Evolutionary conservation across 2,113 vertebrate genomes (phyloP).

Genomic region (Chrysochloris asiatica): DNA sequence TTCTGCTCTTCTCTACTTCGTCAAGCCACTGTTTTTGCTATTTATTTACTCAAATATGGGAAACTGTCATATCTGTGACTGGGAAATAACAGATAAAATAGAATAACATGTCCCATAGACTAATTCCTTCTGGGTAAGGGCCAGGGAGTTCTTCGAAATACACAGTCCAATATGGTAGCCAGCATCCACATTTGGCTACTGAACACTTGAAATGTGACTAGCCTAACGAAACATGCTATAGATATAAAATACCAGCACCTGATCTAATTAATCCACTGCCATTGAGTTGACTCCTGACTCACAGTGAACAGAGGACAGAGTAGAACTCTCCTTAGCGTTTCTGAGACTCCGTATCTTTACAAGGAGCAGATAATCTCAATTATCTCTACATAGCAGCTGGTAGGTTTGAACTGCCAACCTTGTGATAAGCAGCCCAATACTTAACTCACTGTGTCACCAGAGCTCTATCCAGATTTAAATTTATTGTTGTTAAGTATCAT

Average conservation of each 20-base stretch:
- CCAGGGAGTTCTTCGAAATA: background rate
- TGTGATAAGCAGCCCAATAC: no score
- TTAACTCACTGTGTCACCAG: no score
- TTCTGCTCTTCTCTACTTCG: background rate
- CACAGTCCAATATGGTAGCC: background rate
- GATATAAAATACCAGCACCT: background rate
- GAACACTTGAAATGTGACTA: background rate
- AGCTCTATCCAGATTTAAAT: no score
- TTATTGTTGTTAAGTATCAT: no score
- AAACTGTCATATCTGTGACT: background rate
- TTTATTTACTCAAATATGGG: background rate
- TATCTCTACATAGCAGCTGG: no score
- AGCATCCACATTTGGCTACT: background rate
- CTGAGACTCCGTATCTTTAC: no score
- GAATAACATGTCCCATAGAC: background rate
- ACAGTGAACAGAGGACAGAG: no score
- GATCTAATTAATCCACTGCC: background rate
- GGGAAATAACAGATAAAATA: background rate
- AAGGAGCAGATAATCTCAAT: no score
- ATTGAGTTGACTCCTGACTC: no score
- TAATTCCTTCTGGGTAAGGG: background rate
- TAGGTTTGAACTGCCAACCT: no score
- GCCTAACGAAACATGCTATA: background rate
- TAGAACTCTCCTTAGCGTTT: no score
- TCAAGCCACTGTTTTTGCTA: background rate